phyloP scores from a whole-genome alignment of 2,888 invertebrate genomes.

The Theretra japonica region DNA sequence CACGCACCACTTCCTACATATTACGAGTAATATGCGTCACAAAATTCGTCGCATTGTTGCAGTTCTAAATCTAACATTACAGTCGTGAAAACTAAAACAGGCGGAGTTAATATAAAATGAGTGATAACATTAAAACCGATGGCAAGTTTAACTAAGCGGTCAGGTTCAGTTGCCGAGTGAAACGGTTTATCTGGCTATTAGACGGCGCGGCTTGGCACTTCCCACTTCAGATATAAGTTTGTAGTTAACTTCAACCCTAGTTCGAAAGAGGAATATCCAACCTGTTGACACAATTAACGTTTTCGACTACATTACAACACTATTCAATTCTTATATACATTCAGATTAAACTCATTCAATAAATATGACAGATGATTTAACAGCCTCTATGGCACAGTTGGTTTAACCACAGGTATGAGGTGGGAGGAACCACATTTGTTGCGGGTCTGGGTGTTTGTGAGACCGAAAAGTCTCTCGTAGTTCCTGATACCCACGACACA shows the following conservation, averaged over 20 bases:
- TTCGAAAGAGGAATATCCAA: neutral
- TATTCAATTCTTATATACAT: neutral
- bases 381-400: too few species aligned
- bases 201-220: constrained; percentile 11
- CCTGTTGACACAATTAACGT: neutral
- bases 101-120: constrained; percentile 19
- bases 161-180: constrained; percentile 8
- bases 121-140: constrained; percentile 23
- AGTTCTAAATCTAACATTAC: neutral
- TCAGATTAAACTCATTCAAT: too few species aligned
- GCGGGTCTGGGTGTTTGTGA: too few species aligned
- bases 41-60: too few species aligned
- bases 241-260: constrained; percentile 1
- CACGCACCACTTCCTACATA: too few species aligned
- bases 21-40: too few species aligned
- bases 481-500: too few species aligned
- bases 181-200: constrained; percentile 24
- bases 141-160: constrained; percentile 21
- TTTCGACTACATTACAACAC: neutral
- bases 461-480: too few species aligned
- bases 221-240: constrained; percentile 6
- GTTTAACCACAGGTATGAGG: too few species aligned
- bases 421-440: too few species aligned
- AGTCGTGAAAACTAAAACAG: constrained; percentile 4
- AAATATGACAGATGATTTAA: too few species aligned